A percentile compares a stretch with the other conserved stretches of the same genome.
phyloP scores from a whole-genome alignment of 2,113 vertebrate species.

The Archocentrus centrarchus region DNA sequence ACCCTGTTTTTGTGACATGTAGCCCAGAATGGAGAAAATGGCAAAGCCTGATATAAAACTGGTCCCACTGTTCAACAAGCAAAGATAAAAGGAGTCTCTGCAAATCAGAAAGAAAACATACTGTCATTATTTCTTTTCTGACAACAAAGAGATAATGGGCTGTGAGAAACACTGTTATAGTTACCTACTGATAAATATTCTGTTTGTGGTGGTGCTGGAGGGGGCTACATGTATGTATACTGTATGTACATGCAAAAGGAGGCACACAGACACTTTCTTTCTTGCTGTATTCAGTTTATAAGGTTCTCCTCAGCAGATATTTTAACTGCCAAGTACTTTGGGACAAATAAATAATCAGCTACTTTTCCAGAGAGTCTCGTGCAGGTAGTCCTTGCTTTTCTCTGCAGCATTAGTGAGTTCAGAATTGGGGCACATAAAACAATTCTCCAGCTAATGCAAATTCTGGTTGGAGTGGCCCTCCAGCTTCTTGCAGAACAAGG shows the following conservation, averaged over 20 bases:
- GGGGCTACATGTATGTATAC: background rate
- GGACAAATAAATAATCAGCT: too few species aligned
- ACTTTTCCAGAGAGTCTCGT: too few species aligned
- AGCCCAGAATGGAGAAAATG: slow-evolving; percentile 89
- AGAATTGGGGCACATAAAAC: background rate
- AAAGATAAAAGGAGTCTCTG: slow-evolving; percentile 79
- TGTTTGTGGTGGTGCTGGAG: background rate
- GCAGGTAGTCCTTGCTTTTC: background rate
- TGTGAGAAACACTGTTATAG: background rate
- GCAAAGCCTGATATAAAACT: slow-evolving; percentile 90
- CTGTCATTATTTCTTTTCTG: background rate
- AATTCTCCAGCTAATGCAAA: background rate
- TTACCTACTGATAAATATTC: background rate
- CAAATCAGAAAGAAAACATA: slow-evolving; percentile 39
- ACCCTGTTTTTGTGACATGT: slow-evolving; percentile 83
- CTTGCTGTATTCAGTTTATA: background rate
- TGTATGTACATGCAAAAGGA: too few species aligned
- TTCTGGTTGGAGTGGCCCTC: background rate
- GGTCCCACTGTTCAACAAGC: slow-evolving; percentile 89
- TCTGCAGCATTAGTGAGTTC: background rate
- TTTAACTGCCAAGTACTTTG: too few species aligned
- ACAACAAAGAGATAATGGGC: background rate
- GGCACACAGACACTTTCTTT: too few species aligned
- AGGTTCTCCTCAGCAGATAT: background rate
- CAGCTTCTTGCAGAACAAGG: background rate